Percentiles rank a stretch among this genome's conserved stretches.
Conservation (phyloP, 2,797 vertebrate species). For the Enteromius afrohamiltoni region DNA sequence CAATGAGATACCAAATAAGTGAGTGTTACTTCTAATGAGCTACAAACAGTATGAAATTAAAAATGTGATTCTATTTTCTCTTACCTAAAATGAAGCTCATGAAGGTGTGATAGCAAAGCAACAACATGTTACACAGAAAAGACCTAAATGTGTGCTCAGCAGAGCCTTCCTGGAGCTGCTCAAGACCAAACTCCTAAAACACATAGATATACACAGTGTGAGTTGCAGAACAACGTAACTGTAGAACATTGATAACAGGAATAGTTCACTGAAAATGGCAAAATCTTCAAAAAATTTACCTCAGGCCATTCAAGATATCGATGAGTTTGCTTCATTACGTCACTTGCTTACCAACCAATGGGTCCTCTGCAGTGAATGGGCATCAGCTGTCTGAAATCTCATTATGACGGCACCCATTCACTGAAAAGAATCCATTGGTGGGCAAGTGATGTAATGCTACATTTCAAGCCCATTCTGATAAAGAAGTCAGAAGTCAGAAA, state of each 20-base stretch:
- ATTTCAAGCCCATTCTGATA: background rate
- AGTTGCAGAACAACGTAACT: slow-evolving; percentile 28
- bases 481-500: background rate
- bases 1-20: slow-evolving; percentile 8
- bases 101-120: slow-evolving; percentile 99
- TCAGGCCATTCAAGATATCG: background rate
- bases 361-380: background rate
- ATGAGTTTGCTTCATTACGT: background rate
- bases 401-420: background rate
- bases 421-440: background rate
- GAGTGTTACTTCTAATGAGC: background rate
- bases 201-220: slow-evolving; percentile 42
- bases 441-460: background rate
- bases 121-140: slow-evolving; percentile 94
- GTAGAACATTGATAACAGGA: slow-evolving; percentile 18
- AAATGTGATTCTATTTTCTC: slow-evolving; percentile 48
- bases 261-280: background rate
- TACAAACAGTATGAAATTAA: background rate
- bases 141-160: slow-evolving; percentile 89
- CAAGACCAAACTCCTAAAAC: slow-evolving; percentile 89
- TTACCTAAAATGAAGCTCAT: slow-evolving; percentile 97
- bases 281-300: no score
- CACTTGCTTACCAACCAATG: background rate
- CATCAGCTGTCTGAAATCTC: background rate
- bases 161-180: slow-evolving; percentile 92